Conservation (phyloP, 2,797 vertebrate genomes). For the Brachyalestes nurse region DNA sequence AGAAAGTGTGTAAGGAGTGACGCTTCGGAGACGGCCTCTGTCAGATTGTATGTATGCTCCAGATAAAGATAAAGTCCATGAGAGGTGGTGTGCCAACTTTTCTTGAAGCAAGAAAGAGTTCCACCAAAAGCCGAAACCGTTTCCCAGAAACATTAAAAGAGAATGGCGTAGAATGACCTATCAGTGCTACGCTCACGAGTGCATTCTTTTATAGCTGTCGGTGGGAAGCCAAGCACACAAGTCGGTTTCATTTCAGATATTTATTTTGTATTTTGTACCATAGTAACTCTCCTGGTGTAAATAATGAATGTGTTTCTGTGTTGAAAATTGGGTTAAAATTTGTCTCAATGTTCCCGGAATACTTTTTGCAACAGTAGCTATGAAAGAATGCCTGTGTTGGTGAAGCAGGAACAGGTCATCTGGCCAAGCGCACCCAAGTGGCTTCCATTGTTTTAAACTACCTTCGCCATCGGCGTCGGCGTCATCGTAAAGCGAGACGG, state of each 20-base stretch:
- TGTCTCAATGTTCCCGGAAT: background rate
- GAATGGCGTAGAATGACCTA: background rate
- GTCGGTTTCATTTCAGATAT: no score
- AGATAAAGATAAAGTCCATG: slow-evolving; percentile 1
- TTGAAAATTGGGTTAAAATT: no score
- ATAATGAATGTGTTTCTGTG: background rate
- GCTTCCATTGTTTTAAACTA: slow-evolving; percentile 4
- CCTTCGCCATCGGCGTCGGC: background rate
- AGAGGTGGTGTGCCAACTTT: background rate
- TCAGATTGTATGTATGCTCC: slow-evolving; percentile 21
- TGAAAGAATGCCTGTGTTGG: background rate
- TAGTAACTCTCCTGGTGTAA: no score
- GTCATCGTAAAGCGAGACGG: background rate
- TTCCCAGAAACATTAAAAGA: slow-evolving; percentile 15
- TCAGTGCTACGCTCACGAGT: background rate
- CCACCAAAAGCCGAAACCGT: background rate
- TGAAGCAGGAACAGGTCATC: background rate
- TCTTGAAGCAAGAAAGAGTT: background rate
- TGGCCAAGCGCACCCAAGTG: background rate
- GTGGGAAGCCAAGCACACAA: background rate
- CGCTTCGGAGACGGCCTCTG: slow-evolving; percentile 3
- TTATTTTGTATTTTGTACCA: no score
- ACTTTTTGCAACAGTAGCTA: background rate
- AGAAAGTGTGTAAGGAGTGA: slow-evolving; percentile 29
- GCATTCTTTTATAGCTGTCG: background rate